Base-by-base conservation (phyloP, 2,888 invertebrate species). In the Aphodius sticticus region DNA sequence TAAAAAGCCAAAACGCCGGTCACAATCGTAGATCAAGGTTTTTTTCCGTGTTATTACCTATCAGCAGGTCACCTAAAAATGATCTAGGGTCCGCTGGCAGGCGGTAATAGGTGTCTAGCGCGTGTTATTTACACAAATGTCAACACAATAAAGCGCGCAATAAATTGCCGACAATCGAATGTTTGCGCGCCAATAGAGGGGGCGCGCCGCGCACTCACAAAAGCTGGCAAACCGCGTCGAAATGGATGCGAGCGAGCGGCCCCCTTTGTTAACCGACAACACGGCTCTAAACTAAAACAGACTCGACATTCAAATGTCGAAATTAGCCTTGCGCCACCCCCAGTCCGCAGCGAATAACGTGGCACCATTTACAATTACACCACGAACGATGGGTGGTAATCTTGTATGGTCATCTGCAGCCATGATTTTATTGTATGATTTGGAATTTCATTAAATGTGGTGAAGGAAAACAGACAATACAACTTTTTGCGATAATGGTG, bases 71-170 rank as follows among this genome's bases (percentile, higher is more conserved):
- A 53, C 53, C 53, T 53, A 53, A 53, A 53, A 53, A 53, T 53
- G 53, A 53, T 53, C 53, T 53, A 53, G 53, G 53, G 53, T 53
- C 53, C 53, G 53, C 53, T 53, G 53, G 53, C 53, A 53, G 53
- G 3, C 53, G 53, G 53, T 53, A 53, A 53, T 53, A 53, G 53
- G 53, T 53, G 53, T 53, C 53, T 53, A 53, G 53, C 12, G 53
- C 53, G 53, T 53, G 53, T 53, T 53, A 53, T 53, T 53, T 53
- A 53, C 53, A 53, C 53, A 53, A 53, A 53, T 53, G 53, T 53
- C 53, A 53, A 53, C 53, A 53, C 53, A 53, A 53, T 53, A 53
- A 53, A 53, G 53, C 53, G 53, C 53, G 53, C 53, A 53, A 53
- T 53, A 53, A 53, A 53, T 53, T 53, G 53, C 53, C 53, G 12